Percentiles rank a stretch among this genome's conserved stretches.
These are phyloP conservation scores for Cryptophagus acutangulus DNA, from an alignment of 2,888 invertebrate species.

Conservation along the genomic window DNA sequence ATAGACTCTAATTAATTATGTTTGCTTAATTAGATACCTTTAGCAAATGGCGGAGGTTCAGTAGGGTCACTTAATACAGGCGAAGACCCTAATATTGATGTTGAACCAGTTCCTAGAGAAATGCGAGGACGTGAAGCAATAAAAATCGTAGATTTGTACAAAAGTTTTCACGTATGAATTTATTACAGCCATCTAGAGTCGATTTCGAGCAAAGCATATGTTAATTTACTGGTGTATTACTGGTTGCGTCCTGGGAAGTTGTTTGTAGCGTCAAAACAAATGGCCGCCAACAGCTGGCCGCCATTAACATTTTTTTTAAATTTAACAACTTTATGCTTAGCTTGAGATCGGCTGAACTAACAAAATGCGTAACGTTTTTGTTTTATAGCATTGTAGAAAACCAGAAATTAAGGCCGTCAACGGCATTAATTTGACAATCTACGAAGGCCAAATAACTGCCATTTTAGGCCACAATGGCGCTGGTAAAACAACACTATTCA, in stretches of 20 bases:
- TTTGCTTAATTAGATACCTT: constrained; percentile 34
- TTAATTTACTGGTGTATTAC: too few species aligned
- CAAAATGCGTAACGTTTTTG: too few species aligned
- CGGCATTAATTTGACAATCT: constrained; percentile 74
- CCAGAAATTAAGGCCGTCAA: constrained; percentile 70
- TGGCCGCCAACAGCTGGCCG: too few species aligned
- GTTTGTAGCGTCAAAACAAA: background rate
- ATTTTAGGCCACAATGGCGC: constrained; percentile 84
- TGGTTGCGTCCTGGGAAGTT: too few species aligned
- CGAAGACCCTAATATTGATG: constrained; percentile 56
- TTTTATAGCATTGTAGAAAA: constrained; percentile 63
- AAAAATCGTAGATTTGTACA: constrained; percentile 67
- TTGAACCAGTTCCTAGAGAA: constrained; percentile 69
- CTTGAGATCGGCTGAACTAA: too few species aligned
- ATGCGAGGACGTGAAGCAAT: constrained; percentile 72
- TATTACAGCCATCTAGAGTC: too few species aligned
- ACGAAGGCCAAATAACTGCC: constrained; percentile 82
- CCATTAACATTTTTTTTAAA: too few species aligned
- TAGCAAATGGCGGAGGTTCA: constrained; percentile 43
- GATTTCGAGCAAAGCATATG: too few species aligned
- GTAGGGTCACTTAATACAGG: constrained; percentile 48
- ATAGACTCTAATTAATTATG: background rate
- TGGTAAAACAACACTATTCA: constrained; percentile 81
- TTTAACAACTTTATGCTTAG: too few species aligned
- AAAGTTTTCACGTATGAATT: constrained; percentile 58